Evolutionary conservation across 1,140 invertebrate species (phyloP).

Genomic region (Drepana arcuata): DNA sequence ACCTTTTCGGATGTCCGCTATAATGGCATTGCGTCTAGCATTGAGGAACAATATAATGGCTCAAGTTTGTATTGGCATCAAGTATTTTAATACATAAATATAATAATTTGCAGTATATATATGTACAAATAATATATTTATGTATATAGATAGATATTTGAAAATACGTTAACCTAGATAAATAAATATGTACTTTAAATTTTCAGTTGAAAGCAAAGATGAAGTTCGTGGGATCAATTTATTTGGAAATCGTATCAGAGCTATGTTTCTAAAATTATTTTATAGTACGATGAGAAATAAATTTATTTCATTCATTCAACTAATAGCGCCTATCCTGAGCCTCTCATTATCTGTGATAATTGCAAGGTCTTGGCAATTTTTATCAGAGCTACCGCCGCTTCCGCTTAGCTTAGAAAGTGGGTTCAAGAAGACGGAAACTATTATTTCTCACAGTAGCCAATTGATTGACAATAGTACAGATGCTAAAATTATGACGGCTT

Average conservation of each 20-base stretch:
- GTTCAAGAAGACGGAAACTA: conserved; percentile 44
- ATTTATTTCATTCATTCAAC: conserved; percentile 72
- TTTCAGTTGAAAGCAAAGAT: conserved; percentile 40
- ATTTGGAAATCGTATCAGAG: conserved; percentile 73
- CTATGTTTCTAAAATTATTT: conserved; percentile 76
- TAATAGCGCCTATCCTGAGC: conserved; percentile 74
- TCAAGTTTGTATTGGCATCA: too few species aligned
- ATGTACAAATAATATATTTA: too few species aligned
- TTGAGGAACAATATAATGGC: too few species aligned
- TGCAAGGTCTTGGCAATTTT: conserved; percentile 56
- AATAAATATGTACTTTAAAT: too few species aligned
- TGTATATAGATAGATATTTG: too few species aligned
- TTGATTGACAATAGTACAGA: conserved; percentile 33
- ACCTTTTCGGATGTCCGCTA: too few species aligned
- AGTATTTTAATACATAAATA: too few species aligned
- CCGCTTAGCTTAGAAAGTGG: conserved; percentile 50
- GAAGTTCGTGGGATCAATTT: conserved; percentile 57
- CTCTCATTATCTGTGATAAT: conserved; percentile 74
- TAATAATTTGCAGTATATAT: too few species aligned
- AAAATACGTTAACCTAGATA: too few species aligned
- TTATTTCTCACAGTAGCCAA: conserved; percentile 30
- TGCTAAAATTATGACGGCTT: conserved; percentile 36
- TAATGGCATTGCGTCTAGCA: too few species aligned
- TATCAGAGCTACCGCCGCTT: conserved; percentile 56
- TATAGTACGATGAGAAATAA: conserved; percentile 73